Evolutionary conservation across 2,888 invertebrate genomes (phyloP).

Genomic region (Bruchidius siliquastri): DNA sequence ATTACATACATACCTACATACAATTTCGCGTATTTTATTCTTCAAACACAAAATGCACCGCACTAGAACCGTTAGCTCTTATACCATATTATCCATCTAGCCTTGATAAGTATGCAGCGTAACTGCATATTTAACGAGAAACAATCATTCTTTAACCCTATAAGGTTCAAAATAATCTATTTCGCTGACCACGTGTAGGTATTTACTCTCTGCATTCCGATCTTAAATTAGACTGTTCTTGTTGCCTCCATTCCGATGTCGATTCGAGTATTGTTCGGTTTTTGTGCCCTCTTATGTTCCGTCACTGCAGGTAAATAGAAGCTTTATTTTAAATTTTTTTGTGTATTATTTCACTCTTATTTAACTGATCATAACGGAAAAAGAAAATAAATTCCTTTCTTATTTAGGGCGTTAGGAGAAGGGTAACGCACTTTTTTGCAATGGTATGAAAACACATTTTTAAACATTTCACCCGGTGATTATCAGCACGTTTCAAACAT

Average conservation of each 20-base stretch:
- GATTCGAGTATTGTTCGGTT: background rate
- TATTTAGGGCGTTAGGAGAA: no score
- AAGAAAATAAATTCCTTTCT: no score
- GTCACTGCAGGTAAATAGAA: background rate
- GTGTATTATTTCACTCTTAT: no score
- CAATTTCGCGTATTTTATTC: no score
- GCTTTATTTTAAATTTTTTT: no score
- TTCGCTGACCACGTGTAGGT: background rate
- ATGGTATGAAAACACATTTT: no score
- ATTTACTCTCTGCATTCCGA: background rate
- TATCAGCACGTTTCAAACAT: no score
- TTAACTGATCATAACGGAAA: no score
- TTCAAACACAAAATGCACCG: background rate
- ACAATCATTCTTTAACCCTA: background rate
- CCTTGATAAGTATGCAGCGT: background rate
- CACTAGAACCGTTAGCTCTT: background rate
- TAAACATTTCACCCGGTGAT: no score
- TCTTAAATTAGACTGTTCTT: background rate
- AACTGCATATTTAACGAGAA: background rate
- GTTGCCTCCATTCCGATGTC: background rate
- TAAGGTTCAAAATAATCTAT: background rate
- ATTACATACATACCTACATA: no score
- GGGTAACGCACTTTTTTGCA: no score
- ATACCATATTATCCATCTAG: background rate
- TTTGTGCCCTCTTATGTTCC: background rate